Percentiles rank a stretch among this genome's conserved stretches.
phyloP scores from a whole-genome alignment of 2,113 vertebrate genomes.

The Perca schrenkii region DNA sequence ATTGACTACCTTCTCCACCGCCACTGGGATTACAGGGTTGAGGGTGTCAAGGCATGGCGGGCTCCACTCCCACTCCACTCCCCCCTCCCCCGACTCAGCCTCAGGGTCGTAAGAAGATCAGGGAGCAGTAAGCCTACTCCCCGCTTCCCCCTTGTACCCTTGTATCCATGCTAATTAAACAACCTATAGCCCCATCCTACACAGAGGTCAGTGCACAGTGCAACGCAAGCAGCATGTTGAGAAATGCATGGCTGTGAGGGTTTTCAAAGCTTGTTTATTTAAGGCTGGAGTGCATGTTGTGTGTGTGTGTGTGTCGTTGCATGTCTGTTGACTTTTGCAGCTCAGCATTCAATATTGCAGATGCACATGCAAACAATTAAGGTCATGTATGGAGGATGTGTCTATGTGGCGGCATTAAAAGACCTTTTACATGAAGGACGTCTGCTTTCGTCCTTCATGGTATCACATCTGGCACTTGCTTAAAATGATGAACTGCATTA shows the following conservation, averaged over 20 bases:
- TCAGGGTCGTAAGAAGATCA: slow-evolving; percentile 73
- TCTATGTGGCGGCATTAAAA: background rate
- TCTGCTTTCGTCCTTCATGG: background rate
- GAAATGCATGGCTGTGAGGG: slow-evolving; percentile 32
- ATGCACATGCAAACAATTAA: slow-evolving; percentile 62
- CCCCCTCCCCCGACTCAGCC: slow-evolving; percentile 29
- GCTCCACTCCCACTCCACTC: background rate
- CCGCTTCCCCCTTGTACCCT: slow-evolving; percentile 9
- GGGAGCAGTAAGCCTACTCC: slow-evolving; percentile 47
- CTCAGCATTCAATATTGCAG: slow-evolving; percentile 63
- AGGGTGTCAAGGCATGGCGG: slow-evolving; percentile 46
- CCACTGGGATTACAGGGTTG: slow-evolving; percentile 59
- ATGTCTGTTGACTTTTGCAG: slow-evolving; percentile 58
- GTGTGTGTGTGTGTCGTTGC: slow-evolving; percentile 10
- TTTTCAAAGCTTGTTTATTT: slow-evolving; percentile 31
- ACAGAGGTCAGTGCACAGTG: slow-evolving; percentile 64
- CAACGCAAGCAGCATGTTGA: slow-evolving; percentile 55
- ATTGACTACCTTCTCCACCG: slow-evolving; percentile 64
- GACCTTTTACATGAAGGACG: slow-evolving; percentile 29
- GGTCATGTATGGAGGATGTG: slow-evolving; percentile 41
- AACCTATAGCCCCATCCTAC: slow-evolving; percentile 48
- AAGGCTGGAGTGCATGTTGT: slow-evolving; percentile 32
- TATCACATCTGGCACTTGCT: background rate
- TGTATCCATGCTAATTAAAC: slow-evolving; percentile 70
- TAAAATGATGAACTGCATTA: background rate